Base-by-base conservation (phyloP, 2,113 vertebrate genomes). In the Heptranchias perlo region DNA sequence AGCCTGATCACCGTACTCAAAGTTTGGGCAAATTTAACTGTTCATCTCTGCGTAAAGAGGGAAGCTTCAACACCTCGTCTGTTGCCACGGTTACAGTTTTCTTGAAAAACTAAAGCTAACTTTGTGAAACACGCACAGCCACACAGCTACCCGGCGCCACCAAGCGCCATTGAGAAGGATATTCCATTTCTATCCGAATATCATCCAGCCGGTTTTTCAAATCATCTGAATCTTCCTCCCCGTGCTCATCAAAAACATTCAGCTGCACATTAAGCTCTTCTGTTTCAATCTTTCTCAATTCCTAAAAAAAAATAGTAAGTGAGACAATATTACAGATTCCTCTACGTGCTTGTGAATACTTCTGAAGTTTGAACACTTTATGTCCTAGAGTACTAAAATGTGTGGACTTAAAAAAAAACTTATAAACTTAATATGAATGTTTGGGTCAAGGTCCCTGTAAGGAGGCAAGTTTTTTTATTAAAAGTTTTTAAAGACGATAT, bases 131-230 rank as follows among this genome's bases (percentile, higher is more conserved):
- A 92, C 84, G n/a, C 31, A 14, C 52, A 58, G 11, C 4, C 54
- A 61, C 23, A 47, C 31, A 76, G 25, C 58, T 84, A 28, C 23
- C 69, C 44, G 1, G 35, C 47, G 47, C 13, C 8, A 13, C 2
- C 78, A 47, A 10, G 3, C 64, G 16, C 35, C n/a, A 95, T 39
- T 78, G 23, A 89, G 96, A 98, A 99, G 98, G 99, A 99, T 99
- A 99, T 99, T 99, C 99, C 98, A 99, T 99, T 97, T 99, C 99
- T 35, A 98, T 97, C 78, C 98, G 98, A 96, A 99, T 98, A 96
- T 99, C 98, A 0, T 99, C 98, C 25, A 99, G 97, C 7, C 99
- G 98, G 23, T 96, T 97, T 96, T 98, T 98, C 84, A 99, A 97
- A 62, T 99, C 99, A 82, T 98, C 98, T 0, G 98, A 98, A 97